Evolutionary conservation across 2,113 vertebrate genomes (phyloP), one percentile per base, ranked within the genome.

Genomic region (Taxidea taxus): DNA sequence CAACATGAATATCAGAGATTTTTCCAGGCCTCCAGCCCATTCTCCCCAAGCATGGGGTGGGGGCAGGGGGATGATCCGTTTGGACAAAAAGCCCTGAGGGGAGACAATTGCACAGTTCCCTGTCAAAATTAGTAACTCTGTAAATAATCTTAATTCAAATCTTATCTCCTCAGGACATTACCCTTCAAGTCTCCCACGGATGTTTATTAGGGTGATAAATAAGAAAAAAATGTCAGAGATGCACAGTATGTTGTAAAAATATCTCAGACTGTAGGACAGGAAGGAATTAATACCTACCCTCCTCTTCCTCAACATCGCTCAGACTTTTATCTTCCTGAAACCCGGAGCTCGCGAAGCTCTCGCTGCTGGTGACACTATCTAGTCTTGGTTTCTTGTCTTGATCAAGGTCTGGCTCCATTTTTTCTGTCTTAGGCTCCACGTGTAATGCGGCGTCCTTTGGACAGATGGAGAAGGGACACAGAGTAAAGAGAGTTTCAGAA

Each of bases 161-260:
- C 98, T 98, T 98, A 97, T 98, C 98, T 98, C 94, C 98, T 97
- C 93, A 98, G 98, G 98, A 98, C 97, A 97, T 97, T 97, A 98
- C 96, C 93, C 98, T 97, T 85, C 51, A 37, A 98, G 97, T 98
- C 98, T 98, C 99, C 98, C 98, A 99, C 98, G 98, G 99, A 99
- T 99, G 98, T 99, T 99, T 99, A 98, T 98, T 98, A 98, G 98
- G 97, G 97, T 98, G 98, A 99, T 99, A 98, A 99, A 99, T 98
- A 98, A 98, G 97, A 98, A 98, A 98, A 98, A 98, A 98, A 99
- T 97, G 89, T 98, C 98, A 98, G 97, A 98, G 98, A 98, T 99
- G 98, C 98, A 97, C 96, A 98, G 97, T 97, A 94, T 92, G 97
- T 91, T 98, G 91, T 98, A 99, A 99, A 99, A 99, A 98, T 98